Evolutionary conservation across 2,797 vertebrate species (phyloP).

Genomic region (Ficedula albicollis): DNA sequence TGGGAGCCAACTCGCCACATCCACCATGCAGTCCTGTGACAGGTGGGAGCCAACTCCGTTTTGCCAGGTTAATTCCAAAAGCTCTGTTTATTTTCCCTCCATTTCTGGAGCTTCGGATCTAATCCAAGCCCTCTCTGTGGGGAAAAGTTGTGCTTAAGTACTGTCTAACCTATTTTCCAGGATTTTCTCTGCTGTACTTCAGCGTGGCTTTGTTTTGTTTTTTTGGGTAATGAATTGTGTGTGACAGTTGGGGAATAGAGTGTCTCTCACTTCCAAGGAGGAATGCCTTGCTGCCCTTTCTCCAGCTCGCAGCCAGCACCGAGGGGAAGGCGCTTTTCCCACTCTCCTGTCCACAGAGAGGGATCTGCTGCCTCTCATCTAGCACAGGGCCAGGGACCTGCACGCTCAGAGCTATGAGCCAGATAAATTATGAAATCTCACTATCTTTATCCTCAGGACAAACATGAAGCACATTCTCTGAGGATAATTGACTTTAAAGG

Average conservation of each 20-base stretch:
- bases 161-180: neutral
- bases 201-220: neutral
- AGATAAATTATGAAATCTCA: neutral
- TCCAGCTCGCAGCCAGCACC: neutral
- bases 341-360: neutral
- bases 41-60: neutral
- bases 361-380: neutral
- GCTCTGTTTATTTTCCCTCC: neutral
- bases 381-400: neutral
- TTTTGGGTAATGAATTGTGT: neutral
- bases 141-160: neutral
- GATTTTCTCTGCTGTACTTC: neutral
- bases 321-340: neutral
- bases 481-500: slow-evolving; percentile 35
- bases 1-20: neutral
- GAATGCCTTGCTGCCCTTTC: neutral
- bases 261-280: neutral
- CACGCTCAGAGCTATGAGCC: neutral
- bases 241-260: neutral
- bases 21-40: neutral
- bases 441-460: slow-evolving; percentile 17
- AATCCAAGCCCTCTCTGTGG: neutral
- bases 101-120: neutral
- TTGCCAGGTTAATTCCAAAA: slow-evolving; percentile 17
- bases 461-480: slow-evolving; percentile 1